These are phyloP conservation scores for Staurois parvus DNA, from an alignment of 2,797 vertebrate species.

Conservation along the genomic window DNA sequence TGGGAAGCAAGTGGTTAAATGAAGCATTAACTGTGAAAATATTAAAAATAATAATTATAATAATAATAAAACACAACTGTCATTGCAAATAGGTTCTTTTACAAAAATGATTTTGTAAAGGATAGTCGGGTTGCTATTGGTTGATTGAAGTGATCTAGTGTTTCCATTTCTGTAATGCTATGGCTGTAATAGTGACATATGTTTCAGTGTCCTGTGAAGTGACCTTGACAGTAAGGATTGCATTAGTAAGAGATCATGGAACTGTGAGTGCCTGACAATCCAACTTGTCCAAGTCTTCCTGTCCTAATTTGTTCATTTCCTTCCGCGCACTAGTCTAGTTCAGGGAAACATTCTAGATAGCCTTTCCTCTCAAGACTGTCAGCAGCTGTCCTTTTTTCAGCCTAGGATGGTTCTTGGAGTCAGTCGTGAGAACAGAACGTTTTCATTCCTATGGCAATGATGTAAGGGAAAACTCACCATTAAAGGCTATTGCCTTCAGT, in stretches of 20 bases:
- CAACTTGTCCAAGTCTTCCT: slow-evolving; percentile 35
- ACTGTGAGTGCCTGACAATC: slow-evolving; percentile 38
- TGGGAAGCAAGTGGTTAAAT: too few species aligned
- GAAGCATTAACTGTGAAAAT: too few species aligned
- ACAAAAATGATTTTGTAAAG: background rate
- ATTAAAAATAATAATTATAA: too few species aligned
- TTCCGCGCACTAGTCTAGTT: slow-evolving; percentile 12
- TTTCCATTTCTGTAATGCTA: background rate
- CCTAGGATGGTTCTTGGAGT: slow-evolving; percentile 37
- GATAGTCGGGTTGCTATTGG: too few species aligned
- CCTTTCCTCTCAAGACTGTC: slow-evolving; percentile 47
- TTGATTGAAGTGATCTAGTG: background rate
- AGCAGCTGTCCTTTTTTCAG: slow-evolving; percentile 52
- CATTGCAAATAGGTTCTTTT: background rate
- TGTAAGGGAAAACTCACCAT: slow-evolving; percentile 53
- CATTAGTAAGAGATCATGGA: slow-evolving; percentile 41
- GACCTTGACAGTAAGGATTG: slow-evolving; percentile 17
- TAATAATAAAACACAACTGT: too few species aligned
- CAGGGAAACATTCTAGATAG: slow-evolving; percentile 44
- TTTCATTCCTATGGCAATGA: slow-evolving; percentile 47
- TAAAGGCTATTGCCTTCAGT: slow-evolving; percentile 46
- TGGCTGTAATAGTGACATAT: background rate
- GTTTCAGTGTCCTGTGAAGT: slow-evolving; percentile 8
- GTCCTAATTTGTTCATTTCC: slow-evolving; percentile 58
- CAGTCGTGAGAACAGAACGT: slow-evolving; percentile 55